Conservation (phyloP, 2,113 vertebrate species). For the Eulemur macaco region DNA sequence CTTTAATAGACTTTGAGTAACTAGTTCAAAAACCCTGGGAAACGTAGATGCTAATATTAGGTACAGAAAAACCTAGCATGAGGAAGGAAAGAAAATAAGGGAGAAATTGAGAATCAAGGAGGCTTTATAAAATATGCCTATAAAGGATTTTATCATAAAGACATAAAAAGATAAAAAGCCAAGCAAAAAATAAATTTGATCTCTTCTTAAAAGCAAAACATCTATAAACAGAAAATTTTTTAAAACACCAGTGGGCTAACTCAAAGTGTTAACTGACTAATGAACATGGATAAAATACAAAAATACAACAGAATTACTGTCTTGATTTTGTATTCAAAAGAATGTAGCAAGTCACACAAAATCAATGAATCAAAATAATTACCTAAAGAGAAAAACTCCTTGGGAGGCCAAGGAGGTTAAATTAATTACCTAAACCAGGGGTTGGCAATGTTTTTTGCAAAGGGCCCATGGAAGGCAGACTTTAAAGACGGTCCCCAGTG, state of each 20-base stretch:
- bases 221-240: background rate
- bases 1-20: background rate
- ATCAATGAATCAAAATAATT: background rate
- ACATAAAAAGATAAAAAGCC: background rate
- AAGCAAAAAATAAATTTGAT: background rate
- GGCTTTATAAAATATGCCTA: background rate
- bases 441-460: background rate
- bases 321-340: background rate
- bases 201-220: background rate
- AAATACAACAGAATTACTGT: background rate
- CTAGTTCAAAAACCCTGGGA: background rate
- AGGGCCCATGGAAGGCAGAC: background rate
- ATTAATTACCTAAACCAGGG: background rate
- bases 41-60: background rate
- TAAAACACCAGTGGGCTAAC: background rate
- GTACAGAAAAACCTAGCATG: background rate
- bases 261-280: background rate
- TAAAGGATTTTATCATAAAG: background rate
- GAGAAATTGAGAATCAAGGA: background rate
- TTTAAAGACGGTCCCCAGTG: background rate
- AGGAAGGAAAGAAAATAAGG: background rate
- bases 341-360: background rate
- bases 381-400: background rate
- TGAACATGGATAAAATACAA: background rate
- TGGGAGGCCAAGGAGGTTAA: background rate